Base-by-base conservation (phyloP, 2,888 invertebrate species). In the Watsonalla binaria region DNA sequence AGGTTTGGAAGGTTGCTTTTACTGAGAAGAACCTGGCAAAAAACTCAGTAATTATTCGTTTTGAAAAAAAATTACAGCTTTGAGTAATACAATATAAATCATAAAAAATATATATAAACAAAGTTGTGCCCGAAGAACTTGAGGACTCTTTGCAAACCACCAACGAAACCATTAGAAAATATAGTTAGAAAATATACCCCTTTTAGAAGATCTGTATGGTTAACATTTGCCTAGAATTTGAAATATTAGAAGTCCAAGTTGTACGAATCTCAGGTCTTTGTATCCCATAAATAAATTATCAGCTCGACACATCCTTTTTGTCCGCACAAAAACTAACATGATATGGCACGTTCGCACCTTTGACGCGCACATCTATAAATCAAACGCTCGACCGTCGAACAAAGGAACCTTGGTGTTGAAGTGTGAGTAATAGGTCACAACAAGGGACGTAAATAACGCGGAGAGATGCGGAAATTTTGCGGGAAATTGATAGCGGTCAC, bases 381-480 rank as follows among this genome's bases (percentile, higher is more conserved):
- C 74, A 71, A 55, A 58, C 58, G 49, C 46, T 52, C 51, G 48
- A 54, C 57, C 55, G 45, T 51, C 66, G 63, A 64, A 77, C 74
- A 77, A 74, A 73, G 68, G 68, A 66, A 59, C 52, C 55, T 69
- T 76, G 78, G 60, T 61, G 67, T 61, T 80, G 82, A 81, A 80
- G 81, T 80, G 76, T 76, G 75, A 80, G 74, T 70, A 72, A 75
- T 78, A 66, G 72, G 70, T 69, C 72, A 72, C 76, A 58, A 47
- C 53, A 54, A 57, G 57, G 59, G 60, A 55, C 59, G 56, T 62
- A 62, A 69, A 76, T 73, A 70, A 72, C 67, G 65, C 57, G 65
- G 65, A 24, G 24, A 24, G 63, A 62, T 59, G 65, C 62, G 66
- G 65, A 61, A 72, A 70, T 70, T 72, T 70, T 67, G 65, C 65